Conservation (phyloP, 2,888 invertebrate genomes). For the Ichneumoninae sp. region DNA sequence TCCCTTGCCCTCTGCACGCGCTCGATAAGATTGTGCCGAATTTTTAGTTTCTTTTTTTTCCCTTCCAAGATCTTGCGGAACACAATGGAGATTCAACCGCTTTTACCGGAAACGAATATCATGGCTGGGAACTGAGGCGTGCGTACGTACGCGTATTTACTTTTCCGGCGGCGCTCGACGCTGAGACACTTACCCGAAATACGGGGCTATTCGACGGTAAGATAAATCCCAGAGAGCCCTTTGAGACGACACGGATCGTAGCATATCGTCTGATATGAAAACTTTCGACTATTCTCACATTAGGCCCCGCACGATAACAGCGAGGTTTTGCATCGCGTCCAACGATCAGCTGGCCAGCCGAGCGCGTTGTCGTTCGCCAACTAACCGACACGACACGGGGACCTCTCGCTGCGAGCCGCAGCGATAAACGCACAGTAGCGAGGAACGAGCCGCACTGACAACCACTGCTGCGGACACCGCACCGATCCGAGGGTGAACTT, state of each 20-base stretch:
- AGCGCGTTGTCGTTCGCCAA: conserved; percentile 24
- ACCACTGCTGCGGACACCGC: background rate
- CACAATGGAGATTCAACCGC: no score
- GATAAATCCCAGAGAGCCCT: conserved; percentile 10
- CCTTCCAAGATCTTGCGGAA: no score
- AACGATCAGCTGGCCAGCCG: conserved; percentile 17
- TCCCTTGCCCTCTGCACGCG: background rate
- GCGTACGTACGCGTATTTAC: no score
- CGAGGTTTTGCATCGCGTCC: background rate
- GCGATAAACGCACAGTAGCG: background rate
- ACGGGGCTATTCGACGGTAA: background rate
- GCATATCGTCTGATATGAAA: conserved; percentile 9
- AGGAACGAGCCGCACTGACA: background rate
- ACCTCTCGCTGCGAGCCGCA: background rate
- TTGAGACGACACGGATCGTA: background rate
- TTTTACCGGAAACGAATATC: no score
- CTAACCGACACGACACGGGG: conserved; percentile 1
- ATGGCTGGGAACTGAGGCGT: no score
- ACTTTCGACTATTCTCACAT: background rate
- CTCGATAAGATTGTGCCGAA: background rate
- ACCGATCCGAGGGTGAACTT: background rate
- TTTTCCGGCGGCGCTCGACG: background rate
- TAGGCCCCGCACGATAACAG: background rate
- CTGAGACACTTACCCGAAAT: conserved; percentile 16
- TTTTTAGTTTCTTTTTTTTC: background rate